Conservation (phyloP, 1,140 invertebrate genomes). For the Anastrepha obliqua region DNA sequence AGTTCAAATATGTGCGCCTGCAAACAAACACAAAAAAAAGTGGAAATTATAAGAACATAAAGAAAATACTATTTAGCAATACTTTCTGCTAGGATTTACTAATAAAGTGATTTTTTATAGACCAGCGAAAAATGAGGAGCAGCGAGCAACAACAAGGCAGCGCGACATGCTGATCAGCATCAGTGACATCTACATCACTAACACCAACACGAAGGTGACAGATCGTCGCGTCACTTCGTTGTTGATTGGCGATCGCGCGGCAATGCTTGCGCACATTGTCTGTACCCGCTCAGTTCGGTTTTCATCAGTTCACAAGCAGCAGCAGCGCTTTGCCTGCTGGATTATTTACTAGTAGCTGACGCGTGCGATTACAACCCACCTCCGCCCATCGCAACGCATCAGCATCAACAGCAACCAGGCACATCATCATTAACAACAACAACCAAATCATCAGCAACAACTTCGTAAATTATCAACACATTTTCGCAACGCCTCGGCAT, state of each 20-base stretch:
- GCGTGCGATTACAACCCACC: slow-evolving; percentile 4
- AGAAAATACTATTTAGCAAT: slow-evolving; percentile 3
- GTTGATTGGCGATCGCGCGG: slow-evolving; percentile 44
- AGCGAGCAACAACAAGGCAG: neutral
- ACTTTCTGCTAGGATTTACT: slow-evolving; percentile 8
- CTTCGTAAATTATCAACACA: neutral
- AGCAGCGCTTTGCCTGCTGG: neutral
- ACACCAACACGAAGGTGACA: slow-evolving; percentile 37
- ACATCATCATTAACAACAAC: neutral
- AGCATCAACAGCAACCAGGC: neutral
- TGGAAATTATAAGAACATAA: neutral
- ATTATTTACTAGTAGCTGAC: slow-evolving; percentile 43
- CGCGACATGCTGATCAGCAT: slow-evolving; percentile 24
- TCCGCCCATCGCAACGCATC: slow-evolving; percentile 25
- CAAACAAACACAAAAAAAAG: neutral
- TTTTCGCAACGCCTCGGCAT: neutral
- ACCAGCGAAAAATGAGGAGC: neutral
- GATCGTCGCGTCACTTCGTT: slow-evolving; percentile 24
- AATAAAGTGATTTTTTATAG: slow-evolving; percentile 53
- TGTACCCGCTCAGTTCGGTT: neutral
- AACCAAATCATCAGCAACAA: neutral
- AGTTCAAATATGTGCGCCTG: neutral
- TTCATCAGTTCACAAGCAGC: neutral
- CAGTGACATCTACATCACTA: slow-evolving; percentile 45
- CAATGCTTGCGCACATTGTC: neutral